A percentile compares a stretch with the other conserved stretches of the same genome.
These are phyloP conservation scores for Narcine bancroftii DNA, from an alignment of 2,113 vertebrate species.

Conservation along the genomic window DNA sequence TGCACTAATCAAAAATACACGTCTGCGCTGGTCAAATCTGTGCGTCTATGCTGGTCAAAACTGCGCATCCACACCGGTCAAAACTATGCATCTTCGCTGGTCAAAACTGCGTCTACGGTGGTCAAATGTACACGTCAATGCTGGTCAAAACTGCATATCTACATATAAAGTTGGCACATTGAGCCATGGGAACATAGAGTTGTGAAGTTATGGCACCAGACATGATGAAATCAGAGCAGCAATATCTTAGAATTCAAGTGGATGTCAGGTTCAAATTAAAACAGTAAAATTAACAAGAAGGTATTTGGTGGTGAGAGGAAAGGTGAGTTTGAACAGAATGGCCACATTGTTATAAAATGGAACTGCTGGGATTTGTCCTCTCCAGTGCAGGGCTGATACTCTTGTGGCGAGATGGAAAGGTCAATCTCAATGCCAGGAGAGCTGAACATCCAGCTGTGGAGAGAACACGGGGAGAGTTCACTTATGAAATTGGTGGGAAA, in stretches of 20 bases:
- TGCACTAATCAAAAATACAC: too few relatives aligned
- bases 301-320: neutral
- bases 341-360: neutral
- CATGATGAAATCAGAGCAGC: neutral
- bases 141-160: too few relatives aligned
- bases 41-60: too few relatives aligned
- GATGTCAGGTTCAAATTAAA: neutral
- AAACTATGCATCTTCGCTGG: too few relatives aligned
- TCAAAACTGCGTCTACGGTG: too few relatives aligned
- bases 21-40: too few relatives aligned
- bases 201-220: neutral
- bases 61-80: too few relatives aligned
- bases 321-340: neutral
- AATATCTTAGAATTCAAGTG: neutral
- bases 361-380: neutral
- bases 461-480: neutral
- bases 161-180: too few relatives aligned
- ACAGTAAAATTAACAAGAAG: neutral
- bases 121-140: too few relatives aligned
- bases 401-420: neutral
- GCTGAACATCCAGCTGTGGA: neutral
- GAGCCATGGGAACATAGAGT: too few relatives aligned
- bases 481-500: neutral
- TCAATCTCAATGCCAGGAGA: neutral
- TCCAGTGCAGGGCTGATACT: too few relatives aligned